phyloP scores from a whole-genome alignment of 2,797 vertebrate species.

The Melanotaenia maccullochi region DNA sequence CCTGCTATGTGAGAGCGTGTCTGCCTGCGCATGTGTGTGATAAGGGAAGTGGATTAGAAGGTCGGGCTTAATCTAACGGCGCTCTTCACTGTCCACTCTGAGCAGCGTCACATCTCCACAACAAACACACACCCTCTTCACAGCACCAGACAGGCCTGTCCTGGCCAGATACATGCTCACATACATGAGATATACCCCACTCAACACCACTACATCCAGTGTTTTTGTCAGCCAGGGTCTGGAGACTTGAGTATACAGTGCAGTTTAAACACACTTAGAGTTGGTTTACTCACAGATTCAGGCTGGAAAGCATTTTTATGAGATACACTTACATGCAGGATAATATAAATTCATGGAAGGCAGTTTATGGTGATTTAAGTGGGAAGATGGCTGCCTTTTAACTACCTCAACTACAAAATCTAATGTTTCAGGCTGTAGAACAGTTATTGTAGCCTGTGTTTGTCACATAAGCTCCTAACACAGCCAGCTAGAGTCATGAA shows the following conservation, averaged over 20 bases:
- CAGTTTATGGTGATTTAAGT: conserved; percentile 11
- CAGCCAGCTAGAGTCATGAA: neutral
- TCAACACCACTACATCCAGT: neutral
- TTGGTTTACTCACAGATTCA: conserved; percentile 13
- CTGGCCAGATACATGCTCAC: neutral
- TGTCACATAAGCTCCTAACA: neutral
- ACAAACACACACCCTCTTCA: conserved; percentile 55
- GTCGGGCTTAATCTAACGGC: conserved; percentile 62
- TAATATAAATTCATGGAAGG: neutral
- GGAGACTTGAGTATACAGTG: neutral
- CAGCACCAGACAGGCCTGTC: conserved; percentile 12
- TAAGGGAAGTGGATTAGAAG: conserved; percentile 61
- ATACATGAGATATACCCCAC: neutral
- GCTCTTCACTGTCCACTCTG: conserved; percentile 56
- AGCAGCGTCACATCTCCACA: conserved; percentile 61
- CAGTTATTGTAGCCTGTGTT: neutral
- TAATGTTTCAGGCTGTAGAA: conserved; percentile 5
- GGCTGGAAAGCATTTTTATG: conserved; percentile 24
- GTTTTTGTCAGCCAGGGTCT: neutral
- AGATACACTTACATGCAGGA: conserved; percentile 7
- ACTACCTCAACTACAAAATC: neutral
- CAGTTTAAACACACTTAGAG: conserved; percentile 21
- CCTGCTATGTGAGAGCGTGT: conserved; percentile 48
- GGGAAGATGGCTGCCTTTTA: conserved; percentile 3
- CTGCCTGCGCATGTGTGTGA: conserved; percentile 33